These are phyloP conservation scores for Platyura marginata DNA, from an alignment of 1,140 invertebrate genomes.

Conservation along the genomic window DNA sequence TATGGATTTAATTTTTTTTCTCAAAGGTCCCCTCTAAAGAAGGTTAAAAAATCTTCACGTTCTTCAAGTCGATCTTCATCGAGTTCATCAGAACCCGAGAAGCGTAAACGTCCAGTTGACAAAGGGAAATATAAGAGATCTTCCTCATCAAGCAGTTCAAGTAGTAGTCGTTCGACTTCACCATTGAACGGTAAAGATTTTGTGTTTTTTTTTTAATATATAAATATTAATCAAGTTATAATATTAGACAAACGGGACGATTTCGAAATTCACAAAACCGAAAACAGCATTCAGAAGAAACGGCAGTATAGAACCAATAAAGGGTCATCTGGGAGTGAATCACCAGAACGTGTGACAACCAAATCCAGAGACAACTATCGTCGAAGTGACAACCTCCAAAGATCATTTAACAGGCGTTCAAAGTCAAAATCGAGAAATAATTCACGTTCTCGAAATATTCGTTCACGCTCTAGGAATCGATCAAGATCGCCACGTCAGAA, in stretches of 20 bases:
- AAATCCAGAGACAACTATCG: conserved; percentile 24
- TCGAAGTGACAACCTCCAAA: not conserved
- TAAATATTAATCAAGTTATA: too few relatives aligned
- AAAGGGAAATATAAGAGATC: conserved; percentile 21
- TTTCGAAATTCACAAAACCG: conserved; percentile 23
- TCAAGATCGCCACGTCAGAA: conserved; percentile 14
- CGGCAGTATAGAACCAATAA: conserved; percentile 75
- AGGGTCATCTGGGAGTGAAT: conserved; percentile 46
- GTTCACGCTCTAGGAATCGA: conserved; percentile 4
- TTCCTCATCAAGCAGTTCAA: conserved; percentile 3
- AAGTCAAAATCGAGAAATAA: not conserved
- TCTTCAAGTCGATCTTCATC: not conserved
- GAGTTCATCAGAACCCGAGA: conserved; percentile 1
- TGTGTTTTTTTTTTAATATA: too few relatives aligned
- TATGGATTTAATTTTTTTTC: not conserved
- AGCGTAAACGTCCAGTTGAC: conserved; percentile 15
- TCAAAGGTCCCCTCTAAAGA: conserved; percentile 9
- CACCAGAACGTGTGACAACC: conserved; percentile 27
- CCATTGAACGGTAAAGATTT: too few relatives aligned
- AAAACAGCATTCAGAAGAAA: conserved; percentile 61
- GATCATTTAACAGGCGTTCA: not conserved
- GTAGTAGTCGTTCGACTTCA: conserved; percentile 13
- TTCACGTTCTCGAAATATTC: not conserved
- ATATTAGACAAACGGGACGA: not conserved
- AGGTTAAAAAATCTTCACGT: conserved; percentile 8